Conservation (phyloP, 2,888 invertebrate species). For the Lasioglossum morio region DNA sequence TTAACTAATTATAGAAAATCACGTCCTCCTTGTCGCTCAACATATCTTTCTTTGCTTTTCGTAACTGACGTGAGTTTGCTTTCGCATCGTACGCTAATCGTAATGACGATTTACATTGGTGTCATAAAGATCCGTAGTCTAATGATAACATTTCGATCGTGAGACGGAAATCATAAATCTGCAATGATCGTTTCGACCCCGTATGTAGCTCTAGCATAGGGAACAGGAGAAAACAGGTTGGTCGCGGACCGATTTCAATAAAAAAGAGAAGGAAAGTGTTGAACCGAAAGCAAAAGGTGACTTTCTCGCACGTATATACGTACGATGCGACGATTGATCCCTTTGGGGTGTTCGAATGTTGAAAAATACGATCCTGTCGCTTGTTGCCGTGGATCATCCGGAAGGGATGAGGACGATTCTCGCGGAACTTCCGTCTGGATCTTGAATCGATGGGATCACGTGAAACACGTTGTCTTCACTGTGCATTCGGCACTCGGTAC, state of each 20-base stretch:
- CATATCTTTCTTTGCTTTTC: no score
- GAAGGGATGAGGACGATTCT: not conserved
- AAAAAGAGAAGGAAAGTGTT: not conserved
- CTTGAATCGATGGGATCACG: not conserved
- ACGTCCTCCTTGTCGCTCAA: no score
- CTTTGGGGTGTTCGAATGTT: not conserved
- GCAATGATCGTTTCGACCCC: not conserved
- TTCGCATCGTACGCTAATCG: no score
- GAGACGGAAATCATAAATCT: not conserved
- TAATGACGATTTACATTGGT: no score
- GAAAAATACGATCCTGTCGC: not conserved
- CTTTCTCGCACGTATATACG: slow-evolving; percentile 9
- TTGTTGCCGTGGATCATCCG: not conserved
- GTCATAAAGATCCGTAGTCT: no score
- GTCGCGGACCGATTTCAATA: not conserved
- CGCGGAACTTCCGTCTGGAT: not conserved
- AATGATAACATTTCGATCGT: not conserved
- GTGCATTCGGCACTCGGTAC: slow-evolving; percentile 41
- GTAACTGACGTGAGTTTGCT: no score
- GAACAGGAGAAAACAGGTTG: not conserved
- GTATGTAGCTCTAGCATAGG: not conserved
- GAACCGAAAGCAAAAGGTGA: slow-evolving; percentile 1
- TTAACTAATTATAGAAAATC: no score
- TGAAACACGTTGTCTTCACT: not conserved
- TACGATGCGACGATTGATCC: not conserved